Percentiles rank a stretch among this genome's conserved stretches.
These are phyloP conservation scores for Philopedon plagiatum DNA, from an alignment of 2,888 invertebrate species.

Conservation along the genomic window DNA sequence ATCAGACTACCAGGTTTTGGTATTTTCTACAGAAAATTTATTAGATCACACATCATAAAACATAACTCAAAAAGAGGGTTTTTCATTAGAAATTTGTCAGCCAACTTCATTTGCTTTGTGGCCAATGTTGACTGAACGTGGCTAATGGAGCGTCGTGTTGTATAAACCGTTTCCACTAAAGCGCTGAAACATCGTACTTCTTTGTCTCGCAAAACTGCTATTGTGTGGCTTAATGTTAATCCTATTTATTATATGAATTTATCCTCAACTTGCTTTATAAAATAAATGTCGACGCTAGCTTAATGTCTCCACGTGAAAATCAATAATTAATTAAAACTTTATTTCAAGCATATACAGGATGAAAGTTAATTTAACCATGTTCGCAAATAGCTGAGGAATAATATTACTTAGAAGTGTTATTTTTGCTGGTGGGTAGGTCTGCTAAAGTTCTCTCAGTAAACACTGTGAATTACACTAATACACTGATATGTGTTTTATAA, in stretches of 20 bases:
- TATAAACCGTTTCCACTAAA: conserved; percentile 8
- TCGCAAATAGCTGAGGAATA: too few relatives aligned
- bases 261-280: background rate
- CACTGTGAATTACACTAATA: too few relatives aligned
- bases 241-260: conserved; percentile 4
- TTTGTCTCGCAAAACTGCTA: background rate
- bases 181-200: background rate
- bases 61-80: background rate
- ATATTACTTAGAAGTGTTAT: too few relatives aligned
- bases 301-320: background rate
- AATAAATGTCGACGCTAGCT: background rate
- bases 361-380: background rate
- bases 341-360: background rate
- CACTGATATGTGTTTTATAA: too few relatives aligned
- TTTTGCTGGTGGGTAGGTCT: too few relatives aligned
- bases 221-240: background rate
- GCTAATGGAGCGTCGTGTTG: conserved; percentile 13
- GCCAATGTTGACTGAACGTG: conserved; percentile 17
- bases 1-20: too few relatives aligned
- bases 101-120: conserved; percentile 1
- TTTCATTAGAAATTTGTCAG: background rate
- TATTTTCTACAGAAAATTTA: too few relatives aligned
- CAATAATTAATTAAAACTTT: background rate
- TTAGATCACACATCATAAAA: background rate
- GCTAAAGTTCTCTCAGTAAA: too few relatives aligned